A percentile compares a stretch with the other conserved stretches of the same genome.
Evolutionary conservation across 2,113 vertebrate species (phyloP).

Genomic region (Pardalotus punctatus): DNA sequence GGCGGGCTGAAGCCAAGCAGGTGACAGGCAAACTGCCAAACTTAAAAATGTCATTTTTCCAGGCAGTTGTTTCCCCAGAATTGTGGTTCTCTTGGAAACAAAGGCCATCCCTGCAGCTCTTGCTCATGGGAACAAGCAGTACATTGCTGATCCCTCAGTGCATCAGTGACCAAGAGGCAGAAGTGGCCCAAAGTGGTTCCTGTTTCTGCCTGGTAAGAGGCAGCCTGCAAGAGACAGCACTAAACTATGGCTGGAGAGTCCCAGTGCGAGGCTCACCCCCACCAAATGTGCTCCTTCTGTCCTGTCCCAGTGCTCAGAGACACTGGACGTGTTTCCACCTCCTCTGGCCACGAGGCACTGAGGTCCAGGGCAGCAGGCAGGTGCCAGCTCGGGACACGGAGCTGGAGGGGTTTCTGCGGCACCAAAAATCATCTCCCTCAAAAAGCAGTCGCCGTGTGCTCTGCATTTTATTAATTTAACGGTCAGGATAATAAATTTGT

Average conservation of each 20-base stretch:
- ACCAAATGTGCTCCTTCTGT: neutral
- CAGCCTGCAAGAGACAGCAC: neutral
- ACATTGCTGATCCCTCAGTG: accelerated
- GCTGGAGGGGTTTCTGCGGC: neutral
- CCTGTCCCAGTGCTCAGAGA: neutral
- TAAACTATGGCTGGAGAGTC: neutral
- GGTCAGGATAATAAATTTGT: slow-evolving; percentile 59
- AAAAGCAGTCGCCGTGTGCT: neutral
- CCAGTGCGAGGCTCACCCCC: neutral
- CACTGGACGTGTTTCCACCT: neutral
- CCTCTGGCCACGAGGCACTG: neutral
- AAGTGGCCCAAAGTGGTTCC: accelerated
- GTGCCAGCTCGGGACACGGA: neutral
- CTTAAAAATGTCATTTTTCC: neutral
- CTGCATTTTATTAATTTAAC: slow-evolving; percentile 22
- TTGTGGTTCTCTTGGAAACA: neutral
- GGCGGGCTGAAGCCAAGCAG: neutral
- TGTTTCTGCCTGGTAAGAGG: neutral
- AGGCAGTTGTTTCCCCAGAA: neutral
- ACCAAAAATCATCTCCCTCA: neutral
- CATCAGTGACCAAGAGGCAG: neutral
- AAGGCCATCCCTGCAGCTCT: neutral
- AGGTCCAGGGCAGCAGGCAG: neutral
- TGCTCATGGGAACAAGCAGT: neutral
- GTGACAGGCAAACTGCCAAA: neutral